Evolutionary conservation across 1,140 invertebrate genomes (phyloP), one percentile per base, ranked within the genome.

Genomic region (Leucophenga varia): DNA sequence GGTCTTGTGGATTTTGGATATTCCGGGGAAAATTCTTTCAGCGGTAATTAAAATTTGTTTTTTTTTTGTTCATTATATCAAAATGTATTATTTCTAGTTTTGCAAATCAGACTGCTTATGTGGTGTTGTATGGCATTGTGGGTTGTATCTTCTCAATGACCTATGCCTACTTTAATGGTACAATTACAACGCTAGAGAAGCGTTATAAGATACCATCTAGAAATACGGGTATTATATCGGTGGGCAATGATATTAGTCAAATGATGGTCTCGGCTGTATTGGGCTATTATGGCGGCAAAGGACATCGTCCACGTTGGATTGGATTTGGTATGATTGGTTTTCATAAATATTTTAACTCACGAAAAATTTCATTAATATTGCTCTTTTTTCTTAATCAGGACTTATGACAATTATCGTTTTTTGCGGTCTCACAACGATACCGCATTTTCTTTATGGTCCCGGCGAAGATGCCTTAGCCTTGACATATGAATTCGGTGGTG

Each of bases 131-230:
- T 54, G 87, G 86, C 34, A 70, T 88, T 3, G 75, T 89, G 2
- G 88, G 86, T 2, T 84, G 86, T 52, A 80, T 87, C 36, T 87
- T 88, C 55, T 83, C 83, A n/a, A 86, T 88, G 48, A 82, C 85
- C 48, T 89, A 84, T 58, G 82, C 86, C 2, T 91, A 91, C 63
- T 87, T 87, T 49, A 86, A 86, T 58, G 87, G 86, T 8, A 88
- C 86, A 5, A 84, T 90, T 32, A 88, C 87, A 21, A 91, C 88
- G 1, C 77, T 91, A 19, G 88, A 91, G 67, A 90, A 90, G 61
- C 79, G 88, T 52, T 91, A 88, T 64, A 88, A 87, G 59, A 89
- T 90, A 59, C 85, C 86, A 1, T 88, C 85, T 7, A 82, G 84
- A 70, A 86, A 84, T 22, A 86, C 86, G 42, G 88, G 85, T 32